Evolutionary conservation across 2,888 invertebrate species (phyloP).

Genomic region (Chloroclystis v-ata): DNA sequence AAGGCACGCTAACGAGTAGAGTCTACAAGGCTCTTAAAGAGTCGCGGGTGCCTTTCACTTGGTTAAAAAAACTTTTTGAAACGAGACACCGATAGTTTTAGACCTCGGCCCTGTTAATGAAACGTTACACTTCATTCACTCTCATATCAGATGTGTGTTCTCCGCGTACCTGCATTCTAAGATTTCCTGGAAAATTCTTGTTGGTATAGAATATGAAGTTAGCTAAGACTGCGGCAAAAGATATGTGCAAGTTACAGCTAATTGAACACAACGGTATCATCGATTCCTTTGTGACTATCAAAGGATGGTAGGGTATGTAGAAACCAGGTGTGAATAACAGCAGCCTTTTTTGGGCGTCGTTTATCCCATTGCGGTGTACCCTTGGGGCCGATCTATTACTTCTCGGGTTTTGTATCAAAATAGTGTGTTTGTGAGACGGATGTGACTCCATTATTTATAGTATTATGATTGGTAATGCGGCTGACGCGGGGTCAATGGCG

Average conservation of each 20-base stretch:
- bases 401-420: conserved; percentile 46
- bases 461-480: conserved; percentile 60
- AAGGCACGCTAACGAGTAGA: conserved; percentile 61
- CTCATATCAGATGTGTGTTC: conserved; percentile 43
- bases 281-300: conserved; percentile 10
- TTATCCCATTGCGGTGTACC: conserved; percentile 44
- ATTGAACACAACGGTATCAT: conserved; percentile 13
- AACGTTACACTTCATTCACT: conserved; percentile 67
- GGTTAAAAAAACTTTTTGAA: conserved; percentile 55
- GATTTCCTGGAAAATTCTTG: background rate
- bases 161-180: conserved; percentile 20
- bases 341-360: conserved; percentile 38
- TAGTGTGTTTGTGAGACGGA: conserved; percentile 55
- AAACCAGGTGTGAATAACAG: conserved; percentile 40
- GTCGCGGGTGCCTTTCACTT: conserved; percentile 68
- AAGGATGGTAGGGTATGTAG: conserved; percentile 11
- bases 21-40: conserved; percentile 70
- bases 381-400: conserved; percentile 62
- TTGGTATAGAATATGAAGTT: background rate
- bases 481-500: conserved; percentile 67
- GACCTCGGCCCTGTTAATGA: conserved; percentile 52
- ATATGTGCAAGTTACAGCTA: background rate
- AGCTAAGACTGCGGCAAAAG: too few species aligned
- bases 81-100: conserved; percentile 66
- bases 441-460: conserved; percentile 66